Conservation (phyloP, 2,113 vertebrate genomes). For the Lamprotornis superbus region DNA sequence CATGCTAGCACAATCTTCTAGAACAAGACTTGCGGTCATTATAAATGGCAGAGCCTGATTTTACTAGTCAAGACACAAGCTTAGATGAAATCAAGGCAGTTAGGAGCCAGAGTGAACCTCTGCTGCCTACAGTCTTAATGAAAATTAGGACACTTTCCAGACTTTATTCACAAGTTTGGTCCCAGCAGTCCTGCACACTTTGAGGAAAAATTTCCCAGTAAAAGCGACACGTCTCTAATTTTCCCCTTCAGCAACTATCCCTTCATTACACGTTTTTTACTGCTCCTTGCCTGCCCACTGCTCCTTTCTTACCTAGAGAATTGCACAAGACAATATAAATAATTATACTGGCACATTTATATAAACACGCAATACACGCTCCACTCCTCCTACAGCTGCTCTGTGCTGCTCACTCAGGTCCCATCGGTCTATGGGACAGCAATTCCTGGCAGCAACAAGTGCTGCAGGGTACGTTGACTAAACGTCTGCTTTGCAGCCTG, state of each 20-base stretch:
- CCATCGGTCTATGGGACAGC: not conserved
- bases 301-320: slow-evolving; percentile 7
- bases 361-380: not conserved
- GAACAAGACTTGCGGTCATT: not conserved
- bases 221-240: not conserved
- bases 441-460: not conserved
- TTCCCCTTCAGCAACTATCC: not conserved
- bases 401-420: not conserved
- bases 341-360: not conserved
- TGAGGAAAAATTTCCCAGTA: not conserved
- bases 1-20: not conserved
- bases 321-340: slow-evolving; percentile 2
- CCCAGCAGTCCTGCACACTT: not conserved
- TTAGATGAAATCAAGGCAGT: not conserved
- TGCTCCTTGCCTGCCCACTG: slow-evolving; percentile 7
- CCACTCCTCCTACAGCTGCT: not conserved
- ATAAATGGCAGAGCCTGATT: slow-evolving; percentile 18
- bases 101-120: not conserved
- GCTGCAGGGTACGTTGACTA: not conserved
- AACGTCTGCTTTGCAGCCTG: not conserved
- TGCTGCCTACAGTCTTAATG: not conserved
- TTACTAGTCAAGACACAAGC: not conserved
- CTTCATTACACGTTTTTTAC: not conserved
- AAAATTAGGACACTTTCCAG: not conserved
- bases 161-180: not conserved